Conservation (phyloP, 2,797 vertebrate genomes). For the Enteromius paludinosus region DNA sequence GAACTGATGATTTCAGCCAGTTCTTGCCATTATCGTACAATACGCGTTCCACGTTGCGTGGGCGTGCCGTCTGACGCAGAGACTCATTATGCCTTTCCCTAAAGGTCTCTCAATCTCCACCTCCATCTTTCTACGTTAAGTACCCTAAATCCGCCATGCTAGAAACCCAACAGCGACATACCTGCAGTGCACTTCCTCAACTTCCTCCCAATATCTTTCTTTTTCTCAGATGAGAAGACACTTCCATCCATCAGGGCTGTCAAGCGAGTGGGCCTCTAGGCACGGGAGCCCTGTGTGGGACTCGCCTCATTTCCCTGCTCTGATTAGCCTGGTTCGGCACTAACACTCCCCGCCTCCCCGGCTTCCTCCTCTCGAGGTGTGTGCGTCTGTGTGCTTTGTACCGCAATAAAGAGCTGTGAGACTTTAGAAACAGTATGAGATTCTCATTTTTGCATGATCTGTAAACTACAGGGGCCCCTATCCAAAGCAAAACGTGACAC, state of each 20-base stretch:
- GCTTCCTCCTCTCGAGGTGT: conserved; percentile 48
- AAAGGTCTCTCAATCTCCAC: conserved; percentile 37
- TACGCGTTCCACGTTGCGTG: conserved; percentile 3
- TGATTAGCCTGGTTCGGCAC: conserved; percentile 72
- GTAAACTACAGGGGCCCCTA: conserved; percentile 8
- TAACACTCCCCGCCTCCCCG: conserved; percentile 51
- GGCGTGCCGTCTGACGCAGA: conserved; percentile 8
- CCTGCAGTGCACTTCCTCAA: conserved; percentile 44
- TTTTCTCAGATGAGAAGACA: conserved; percentile 58
- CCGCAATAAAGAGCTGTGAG: conserved; percentile 29
- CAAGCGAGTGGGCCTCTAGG: conserved; percentile 71
- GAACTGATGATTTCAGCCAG: conserved; percentile 26
- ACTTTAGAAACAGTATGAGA: conserved; percentile 3
- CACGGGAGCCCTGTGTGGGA: conserved; percentile 72
- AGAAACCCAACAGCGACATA: conserved; percentile 48
- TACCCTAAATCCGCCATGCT: conserved; percentile 18
- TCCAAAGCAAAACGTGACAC: conserved; percentile 13
- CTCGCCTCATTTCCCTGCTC: conserved; percentile 80
- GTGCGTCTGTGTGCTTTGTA: conserved; percentile 17
- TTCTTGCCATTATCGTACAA: conserved; percentile 2
- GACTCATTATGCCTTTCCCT: conserved; percentile 51
- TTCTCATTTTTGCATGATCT: conserved; percentile 15
- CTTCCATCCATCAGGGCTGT: conserved; percentile 81
- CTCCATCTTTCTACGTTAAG: conserved; percentile 32
- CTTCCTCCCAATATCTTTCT: conserved; percentile 52